Evolutionary conservation across 2,113 vertebrate species (phyloP).

Genomic region (Turdus rufiventris): DNA sequence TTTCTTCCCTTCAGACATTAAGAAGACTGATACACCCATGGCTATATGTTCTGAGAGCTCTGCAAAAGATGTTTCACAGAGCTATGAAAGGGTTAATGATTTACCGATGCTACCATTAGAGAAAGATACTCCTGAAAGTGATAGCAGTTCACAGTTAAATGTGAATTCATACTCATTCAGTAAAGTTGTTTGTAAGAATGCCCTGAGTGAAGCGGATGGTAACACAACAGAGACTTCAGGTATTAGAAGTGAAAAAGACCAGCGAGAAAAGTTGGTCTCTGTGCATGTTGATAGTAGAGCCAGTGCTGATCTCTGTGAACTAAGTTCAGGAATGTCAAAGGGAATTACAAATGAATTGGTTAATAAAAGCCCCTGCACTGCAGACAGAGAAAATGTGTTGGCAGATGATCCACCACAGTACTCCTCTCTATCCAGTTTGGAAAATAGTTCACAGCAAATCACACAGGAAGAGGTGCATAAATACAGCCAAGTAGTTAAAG

Average conservation of each 20-base stretch:
- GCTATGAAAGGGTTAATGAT: constrained; percentile 46
- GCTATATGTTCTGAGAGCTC: constrained; percentile 51
- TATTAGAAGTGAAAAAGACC: constrained; percentile 54
- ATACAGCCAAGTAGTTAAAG: constrained; percentile 64
- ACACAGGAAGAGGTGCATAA: constrained; percentile 67
- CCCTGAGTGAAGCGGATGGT: constrained; percentile 36
- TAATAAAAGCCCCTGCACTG: constrained; percentile 40
- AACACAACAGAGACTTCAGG: constrained; percentile 60
- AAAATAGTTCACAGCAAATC: constrained; percentile 60
- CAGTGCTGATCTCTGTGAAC: constrained; percentile 47
- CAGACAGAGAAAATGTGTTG: constrained; percentile 47
- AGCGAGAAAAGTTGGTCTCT: constrained; percentile 49
- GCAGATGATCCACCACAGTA: constrained; percentile 52
- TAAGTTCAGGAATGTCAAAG: constrained; percentile 55
- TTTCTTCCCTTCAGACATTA: constrained; percentile 41
- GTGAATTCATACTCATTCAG: background rate
- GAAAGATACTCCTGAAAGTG: constrained; percentile 54
- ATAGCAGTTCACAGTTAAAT: constrained; percentile 39
- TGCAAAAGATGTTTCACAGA: constrained; percentile 40
- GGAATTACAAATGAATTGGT: constrained; percentile 51
- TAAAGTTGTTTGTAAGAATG: constrained; percentile 56
- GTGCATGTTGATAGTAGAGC: constrained; percentile 61
- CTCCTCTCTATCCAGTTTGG: constrained; percentile 42
- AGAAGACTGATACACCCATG: constrained; percentile 33
- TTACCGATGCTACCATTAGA: background rate